Evolutionary conservation across 2,113 vertebrate genomes (phyloP), one percentile per base, ranked within the genome.

Genomic region (Callocephalon fimbriatum): DNA sequence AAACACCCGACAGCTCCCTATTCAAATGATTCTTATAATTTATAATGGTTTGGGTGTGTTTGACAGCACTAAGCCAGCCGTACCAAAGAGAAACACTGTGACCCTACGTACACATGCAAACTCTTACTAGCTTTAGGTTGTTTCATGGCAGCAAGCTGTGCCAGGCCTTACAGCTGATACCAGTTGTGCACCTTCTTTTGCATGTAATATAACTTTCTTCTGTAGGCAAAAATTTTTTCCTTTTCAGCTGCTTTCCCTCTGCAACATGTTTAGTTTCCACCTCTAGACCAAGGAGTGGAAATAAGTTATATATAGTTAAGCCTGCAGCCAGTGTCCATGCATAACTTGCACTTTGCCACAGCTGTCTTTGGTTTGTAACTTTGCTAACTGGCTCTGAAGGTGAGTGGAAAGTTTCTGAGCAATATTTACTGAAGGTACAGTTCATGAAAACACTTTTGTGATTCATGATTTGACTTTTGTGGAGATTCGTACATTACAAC

Each of bases 101-200:
- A 47, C 21, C 10, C 8, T 27, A 2, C 0, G 0, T 38, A 14
- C 2, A 2, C 8, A 1, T 67, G 38, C 42, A 31, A 27, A 32
- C 54, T 48, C 35, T 67, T 29, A 4, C 7, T 8, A 17, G 35
- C 56, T 81, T 62, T 20, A 50, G n/a, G 5, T 44, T 22, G 15
- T 29, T 74, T 14, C 3, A 1, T 18, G 70, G 23, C 11, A 48
- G 21, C 35, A 19, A 40, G 56, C 51, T 51, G 18, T 26, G 15
- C 61, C 37, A 63, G 66, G 4, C 71, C 15, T 54, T n/a, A 4
- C 2, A 29, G 61, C 44, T 72, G 35, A 40, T 50, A 31, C 19
- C 19, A 21, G 56, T 35, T 2, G 3, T 5, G 10, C 26, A 38
- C 19, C 25, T 72, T 38, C 38, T 74, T 66, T 62, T 58, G 25